These are phyloP conservation scores for Procavia capensis DNA, from an alignment of 2,113 vertebrate genomes.

Conservation along the genomic window DNA sequence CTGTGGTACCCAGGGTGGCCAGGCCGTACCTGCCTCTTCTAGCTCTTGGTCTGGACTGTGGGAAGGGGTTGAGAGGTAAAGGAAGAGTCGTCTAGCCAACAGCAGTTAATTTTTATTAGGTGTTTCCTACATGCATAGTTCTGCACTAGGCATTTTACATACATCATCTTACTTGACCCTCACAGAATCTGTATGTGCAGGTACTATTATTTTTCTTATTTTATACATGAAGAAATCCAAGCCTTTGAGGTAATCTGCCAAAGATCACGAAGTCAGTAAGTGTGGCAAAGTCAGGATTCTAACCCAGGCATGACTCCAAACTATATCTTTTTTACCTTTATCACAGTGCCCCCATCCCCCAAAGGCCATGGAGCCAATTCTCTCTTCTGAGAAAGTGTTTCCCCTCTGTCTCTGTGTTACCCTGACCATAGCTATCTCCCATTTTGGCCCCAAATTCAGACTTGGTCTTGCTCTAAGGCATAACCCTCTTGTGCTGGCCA, in stretches of 20 bases:
- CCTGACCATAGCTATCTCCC: background rate
- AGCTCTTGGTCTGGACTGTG: background rate
- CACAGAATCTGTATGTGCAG: background rate
- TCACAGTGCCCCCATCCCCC: background rate
- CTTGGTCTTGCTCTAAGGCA: background rate
- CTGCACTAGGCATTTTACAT: background rate
- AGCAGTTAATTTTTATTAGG: background rate
- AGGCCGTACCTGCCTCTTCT: background rate
- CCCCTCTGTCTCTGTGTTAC: background rate
- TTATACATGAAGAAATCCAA: background rate
- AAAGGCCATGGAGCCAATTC: background rate
- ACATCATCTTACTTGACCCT: background rate
- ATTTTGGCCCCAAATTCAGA: background rate
- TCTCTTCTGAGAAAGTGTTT: background rate
- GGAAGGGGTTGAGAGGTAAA: background rate
- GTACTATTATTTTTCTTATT: background rate
- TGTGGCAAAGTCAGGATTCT: constrained; percentile 1
- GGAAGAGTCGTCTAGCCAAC: background rate
- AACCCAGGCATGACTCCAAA: background rate
- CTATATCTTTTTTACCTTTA: background rate
- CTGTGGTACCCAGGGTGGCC: background rate
- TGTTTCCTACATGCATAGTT: background rate
- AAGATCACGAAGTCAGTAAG: background rate
- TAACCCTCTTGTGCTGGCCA: background rate
- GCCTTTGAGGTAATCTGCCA: background rate